Percentiles rank a stretch among this genome's conserved stretches.
Conservation (phyloP, 2,888 invertebrate genomes). For the Cryptops parisi region DNA sequence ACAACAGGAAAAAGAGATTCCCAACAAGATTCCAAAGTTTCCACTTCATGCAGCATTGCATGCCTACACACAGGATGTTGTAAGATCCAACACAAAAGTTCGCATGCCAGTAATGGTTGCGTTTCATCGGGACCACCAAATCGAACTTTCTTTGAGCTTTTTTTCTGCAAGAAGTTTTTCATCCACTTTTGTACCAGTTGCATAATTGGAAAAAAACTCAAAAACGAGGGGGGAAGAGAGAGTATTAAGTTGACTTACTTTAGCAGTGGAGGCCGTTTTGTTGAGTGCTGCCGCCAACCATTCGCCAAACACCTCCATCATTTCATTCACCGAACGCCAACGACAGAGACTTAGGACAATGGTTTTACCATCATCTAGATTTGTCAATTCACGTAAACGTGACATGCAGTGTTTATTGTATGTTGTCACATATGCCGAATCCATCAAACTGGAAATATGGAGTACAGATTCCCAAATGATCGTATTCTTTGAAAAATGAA, state of each 20-base stretch:
- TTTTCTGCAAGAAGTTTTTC: too few relatives aligned
- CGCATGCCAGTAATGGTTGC: conserved; percentile 2
- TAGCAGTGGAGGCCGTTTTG: too few relatives aligned
- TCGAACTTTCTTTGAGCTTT: neutral
- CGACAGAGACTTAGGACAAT: neutral
- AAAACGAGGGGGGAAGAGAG: too few relatives aligned
- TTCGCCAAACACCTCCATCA: neutral
- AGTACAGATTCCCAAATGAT: conserved; percentile 1
- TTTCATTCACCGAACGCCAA: neutral
- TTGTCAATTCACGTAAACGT: neutral
- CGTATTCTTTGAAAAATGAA: too few relatives aligned
- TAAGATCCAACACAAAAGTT: conserved; percentile 7
- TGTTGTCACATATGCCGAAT: too few relatives aligned
- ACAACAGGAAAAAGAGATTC: too few relatives aligned
- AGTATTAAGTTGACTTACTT: too few relatives aligned
- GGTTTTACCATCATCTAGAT: too few relatives aligned
- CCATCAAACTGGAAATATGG: neutral
- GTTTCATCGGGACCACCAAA: neutral
- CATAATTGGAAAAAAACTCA: too few relatives aligned
- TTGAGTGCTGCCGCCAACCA: conserved; percentile 4
- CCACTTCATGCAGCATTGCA: neutral
- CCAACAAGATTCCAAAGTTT: too few relatives aligned
- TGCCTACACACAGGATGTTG: neutral
- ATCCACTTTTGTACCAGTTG: too few relatives aligned
- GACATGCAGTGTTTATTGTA: neutral